Conservation (phyloP, 2,113 vertebrate species). For the Plestiodon gilberti region DNA sequence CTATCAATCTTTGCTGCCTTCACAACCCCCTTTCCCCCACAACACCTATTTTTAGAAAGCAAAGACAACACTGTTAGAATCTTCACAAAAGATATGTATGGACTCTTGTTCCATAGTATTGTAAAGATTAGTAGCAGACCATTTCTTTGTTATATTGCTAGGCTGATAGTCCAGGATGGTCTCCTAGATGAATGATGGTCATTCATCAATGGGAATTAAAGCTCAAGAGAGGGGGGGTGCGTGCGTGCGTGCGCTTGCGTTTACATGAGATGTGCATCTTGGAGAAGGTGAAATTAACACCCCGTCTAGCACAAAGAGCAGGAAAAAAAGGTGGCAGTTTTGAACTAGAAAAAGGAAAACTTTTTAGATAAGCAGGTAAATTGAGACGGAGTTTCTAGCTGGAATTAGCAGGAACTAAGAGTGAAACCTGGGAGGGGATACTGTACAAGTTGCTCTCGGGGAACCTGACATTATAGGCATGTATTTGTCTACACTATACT, state of each 20-base stretch:
- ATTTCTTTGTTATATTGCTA: neutral
- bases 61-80: neutral
- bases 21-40: neutral
- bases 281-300: neutral
- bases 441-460: neutral
- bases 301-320: neutral
- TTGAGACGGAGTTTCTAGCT: neutral
- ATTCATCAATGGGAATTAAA: neutral
- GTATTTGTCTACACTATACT: neutral
- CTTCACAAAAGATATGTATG: neutral
- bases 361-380: neutral
- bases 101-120: neutral
- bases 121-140: neutral
- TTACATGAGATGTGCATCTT: neutral
- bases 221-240: neutral
- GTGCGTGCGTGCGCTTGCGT: neutral
- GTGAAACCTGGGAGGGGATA: neutral
- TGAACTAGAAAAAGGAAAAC: neutral
- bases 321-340: neutral
- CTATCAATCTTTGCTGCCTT: neutral
- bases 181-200: neutral
- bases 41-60: neutral
- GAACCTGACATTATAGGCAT: neutral
- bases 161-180: neutral
- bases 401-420: neutral